Conservation (phyloP, 1,140 invertebrate genomes). For the Drosophila prosaltans region DNA sequence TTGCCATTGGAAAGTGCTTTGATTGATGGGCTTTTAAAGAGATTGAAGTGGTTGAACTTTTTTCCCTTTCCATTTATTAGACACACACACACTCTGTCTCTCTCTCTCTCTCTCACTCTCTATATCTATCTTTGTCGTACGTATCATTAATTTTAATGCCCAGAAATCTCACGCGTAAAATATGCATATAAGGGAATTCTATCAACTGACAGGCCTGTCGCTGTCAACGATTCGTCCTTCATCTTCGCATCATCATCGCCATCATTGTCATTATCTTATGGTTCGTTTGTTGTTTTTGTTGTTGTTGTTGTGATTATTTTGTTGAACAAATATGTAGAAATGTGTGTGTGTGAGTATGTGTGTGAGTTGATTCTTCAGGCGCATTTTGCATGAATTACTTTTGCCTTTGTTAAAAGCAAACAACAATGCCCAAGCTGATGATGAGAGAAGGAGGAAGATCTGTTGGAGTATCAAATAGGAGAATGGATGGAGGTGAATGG, state of each 20-base stretch:
- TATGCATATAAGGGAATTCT: constrained; percentile 15
- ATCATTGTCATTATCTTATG: constrained; percentile 27
- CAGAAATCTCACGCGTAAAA: constrained; percentile 11
- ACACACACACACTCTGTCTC: constrained; percentile 26
- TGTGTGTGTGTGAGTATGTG: constrained; percentile 61
- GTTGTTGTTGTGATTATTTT: constrained; percentile 51
- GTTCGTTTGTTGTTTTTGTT: neutral
- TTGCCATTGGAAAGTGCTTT: constrained; percentile 37
- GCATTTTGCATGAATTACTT: constrained; percentile 71
- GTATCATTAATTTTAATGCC: constrained; percentile 73
- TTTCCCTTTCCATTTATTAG: neutral
- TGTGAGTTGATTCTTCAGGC: constrained; percentile 63
- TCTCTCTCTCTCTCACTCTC: neutral
- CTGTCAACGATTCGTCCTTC: constrained; percentile 38
- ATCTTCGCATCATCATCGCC: constrained; percentile 16
- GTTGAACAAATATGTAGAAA: constrained; percentile 60
- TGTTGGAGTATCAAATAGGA: neutral
- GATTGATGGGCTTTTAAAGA: constrained; percentile 70
- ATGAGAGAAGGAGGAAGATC: neutral
- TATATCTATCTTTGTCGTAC: constrained; percentile 28
- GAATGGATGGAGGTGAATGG: neutral
- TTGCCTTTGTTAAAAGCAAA: constrained; percentile 70
- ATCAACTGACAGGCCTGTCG: constrained; percentile 35
- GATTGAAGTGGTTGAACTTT: constrained; percentile 37
- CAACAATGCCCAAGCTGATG: constrained; percentile 59